Evolutionary conservation across 2,113 vertebrate species (phyloP).

Genomic region (Theristicus caerulescens): DNA sequence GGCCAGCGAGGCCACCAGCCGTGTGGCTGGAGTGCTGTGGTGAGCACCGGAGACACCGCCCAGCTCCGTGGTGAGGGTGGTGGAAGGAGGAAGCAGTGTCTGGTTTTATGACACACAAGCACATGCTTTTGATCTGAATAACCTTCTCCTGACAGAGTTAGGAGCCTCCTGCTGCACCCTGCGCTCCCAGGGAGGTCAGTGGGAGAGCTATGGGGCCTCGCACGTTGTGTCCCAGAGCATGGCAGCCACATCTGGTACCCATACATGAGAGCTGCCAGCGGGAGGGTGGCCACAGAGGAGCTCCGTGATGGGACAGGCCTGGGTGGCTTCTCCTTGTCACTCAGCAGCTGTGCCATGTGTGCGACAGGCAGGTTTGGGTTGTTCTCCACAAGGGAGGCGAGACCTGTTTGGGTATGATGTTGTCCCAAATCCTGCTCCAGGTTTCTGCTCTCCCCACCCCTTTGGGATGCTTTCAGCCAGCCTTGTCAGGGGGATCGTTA

Average conservation of each 20-base stretch:
- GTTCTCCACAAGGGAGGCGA: not conserved
- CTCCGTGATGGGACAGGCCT: not conserved
- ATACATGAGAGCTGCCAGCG: not conserved
- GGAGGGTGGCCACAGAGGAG: not conserved
- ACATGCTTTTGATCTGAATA: conserved; percentile 13
- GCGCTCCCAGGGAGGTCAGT: not conserved
- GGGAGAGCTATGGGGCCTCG: fast-evolving
- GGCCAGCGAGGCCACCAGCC: fast-evolving
- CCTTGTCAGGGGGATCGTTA: not conserved
- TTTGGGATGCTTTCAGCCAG: not conserved
- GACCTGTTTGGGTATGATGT: not conserved
- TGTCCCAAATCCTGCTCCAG: not conserved
- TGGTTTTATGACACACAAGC: not conserved
- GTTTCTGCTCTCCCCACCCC: not conserved
- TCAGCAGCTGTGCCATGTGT: not conserved
- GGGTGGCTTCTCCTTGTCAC: not conserved
- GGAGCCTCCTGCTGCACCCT: not conserved
- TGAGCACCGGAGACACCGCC: not conserved
- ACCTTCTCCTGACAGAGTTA: not conserved
- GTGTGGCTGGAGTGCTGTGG: not conserved
- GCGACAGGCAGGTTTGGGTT: not conserved
- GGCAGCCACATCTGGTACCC: no score
- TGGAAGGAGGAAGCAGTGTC: not conserved
- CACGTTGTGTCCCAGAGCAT: fast-evolving
- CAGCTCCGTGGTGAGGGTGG: not conserved